Base-by-base conservation (phyloP, 2,888 invertebrate genomes). In the Lobophora halterata region DNA sequence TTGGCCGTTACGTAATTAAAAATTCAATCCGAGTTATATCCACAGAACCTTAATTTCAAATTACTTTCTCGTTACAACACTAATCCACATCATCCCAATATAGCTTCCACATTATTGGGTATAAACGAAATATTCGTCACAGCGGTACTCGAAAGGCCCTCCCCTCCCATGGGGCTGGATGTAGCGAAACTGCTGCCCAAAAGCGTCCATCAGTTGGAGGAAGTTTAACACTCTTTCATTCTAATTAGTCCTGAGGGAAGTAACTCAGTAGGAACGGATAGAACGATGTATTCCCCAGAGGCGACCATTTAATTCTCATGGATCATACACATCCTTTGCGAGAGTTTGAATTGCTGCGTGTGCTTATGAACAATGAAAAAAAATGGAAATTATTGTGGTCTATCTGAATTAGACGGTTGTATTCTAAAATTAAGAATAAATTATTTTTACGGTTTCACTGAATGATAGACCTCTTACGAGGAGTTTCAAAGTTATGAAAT, bases 191-290 rank as follows among this genome's bases (percentile, higher is more conserved):
- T 58, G 54, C 31, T 63, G 52, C 56, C 66, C 65, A 65, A 74
- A 71, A 58, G 58, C 63, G 68, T 61, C 67, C 68, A 65, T 71
- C 72, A 71, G 69, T 76, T 69, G 65, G 54, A 57, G 55, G 53
- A 76, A 79, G 71, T 80, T 79, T 78, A 76, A 76, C 79, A 79
- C 79, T 78, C 75, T 80, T 82, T 79, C 78, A 79, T 76, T 77
- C 72, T 80, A 81, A 83, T 82, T 81, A 80, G 68, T 57, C 78
- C 68, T 59, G 41, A 38, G 73, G 66, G 79, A 50, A 44, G 42
- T 59, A 72, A 75, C 72, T 77, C 68, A 50, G 61, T 62, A 65
- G 62, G 58, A 61, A 63, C 65, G 64, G 58, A 65, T 71, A 65
- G 61, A 63, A 56, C 60, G 46, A 60, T 61, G 37, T 30, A 49